Base-by-base conservation (phyloP, 2,888 invertebrate species). In the Cheilosia scutellata region DNA sequence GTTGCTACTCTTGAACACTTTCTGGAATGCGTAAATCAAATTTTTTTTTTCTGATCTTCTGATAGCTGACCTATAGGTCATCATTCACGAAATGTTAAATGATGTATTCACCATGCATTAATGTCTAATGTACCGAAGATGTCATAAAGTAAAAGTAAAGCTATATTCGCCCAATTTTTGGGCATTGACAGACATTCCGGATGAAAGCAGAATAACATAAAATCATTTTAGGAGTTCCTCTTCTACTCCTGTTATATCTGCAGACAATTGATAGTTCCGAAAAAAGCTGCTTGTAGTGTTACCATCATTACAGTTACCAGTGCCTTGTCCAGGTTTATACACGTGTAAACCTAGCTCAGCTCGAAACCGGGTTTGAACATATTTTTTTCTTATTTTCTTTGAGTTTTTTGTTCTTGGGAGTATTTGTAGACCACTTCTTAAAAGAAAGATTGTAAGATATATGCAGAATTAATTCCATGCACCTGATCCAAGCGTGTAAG, bases 371-470 rank as follows among this genome's bases (percentile, higher is more conserved):
- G 5, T 53, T 53, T 42, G 27, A 1, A 66, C 20, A 5, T 49
- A 51, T 27, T 66, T 51, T 53, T 53, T 40, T 53, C 4, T 51
- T 7, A 20, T 20, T 20, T 40, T 53, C 49, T 53, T 66, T 40
- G 20, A 4, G n/a, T 27, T 6, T 68, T 57, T 44, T 53, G n/a
- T 31, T n/a, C 40, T 57, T 31, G 44, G 16, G 31, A 20, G 68
- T 29, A 44, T 11, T 31, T 44, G 57, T 31, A 25, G 55, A 44
- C 55, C 44, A 44, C 16, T 68, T 68, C n/a, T n/a, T 6, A 13
- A 68, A 68, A 4, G 42, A 42, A 40, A 68, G 29, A 65, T 53
- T 75, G 16, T 65, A 65, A 13, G 47, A 31, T 53, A 62, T 63
- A 33, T 63, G 51, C 13, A 27, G 49, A 57, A 75, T 65, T 4